A percentile compares a stretch with the other conserved stretches of the same genome.
phyloP scores from a whole-genome alignment of 2,797 vertebrate genomes.

The Linurgus olivaceus region DNA sequence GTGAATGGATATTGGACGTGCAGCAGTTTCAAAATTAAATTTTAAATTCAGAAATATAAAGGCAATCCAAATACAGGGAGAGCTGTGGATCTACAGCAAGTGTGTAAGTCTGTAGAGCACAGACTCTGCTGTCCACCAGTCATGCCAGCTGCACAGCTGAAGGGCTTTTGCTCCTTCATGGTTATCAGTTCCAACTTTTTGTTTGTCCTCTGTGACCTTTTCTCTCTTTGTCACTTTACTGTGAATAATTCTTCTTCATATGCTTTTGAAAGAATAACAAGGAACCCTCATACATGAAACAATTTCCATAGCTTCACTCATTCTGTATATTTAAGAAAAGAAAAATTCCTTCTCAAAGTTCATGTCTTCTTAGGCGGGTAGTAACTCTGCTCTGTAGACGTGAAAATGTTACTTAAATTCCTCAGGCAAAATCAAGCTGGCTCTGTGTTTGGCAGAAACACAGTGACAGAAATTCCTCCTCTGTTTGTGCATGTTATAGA shows the following conservation, averaged over 20 bases:
- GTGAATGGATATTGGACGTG: background rate
- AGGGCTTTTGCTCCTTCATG: background rate
- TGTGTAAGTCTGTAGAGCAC: background rate
- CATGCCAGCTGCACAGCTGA: background rate
- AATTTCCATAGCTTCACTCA: background rate
- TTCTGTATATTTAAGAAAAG: background rate
- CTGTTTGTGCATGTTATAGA: accelerated
- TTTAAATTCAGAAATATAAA: background rate
- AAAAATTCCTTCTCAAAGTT: background rate
- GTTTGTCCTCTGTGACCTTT: background rate
- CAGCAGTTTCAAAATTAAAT: background rate
- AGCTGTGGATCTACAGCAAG: background rate
- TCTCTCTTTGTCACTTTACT: background rate
- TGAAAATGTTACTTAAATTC: background rate
- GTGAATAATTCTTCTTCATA: background rate
- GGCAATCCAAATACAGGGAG: background rate
- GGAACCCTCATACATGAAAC: background rate
- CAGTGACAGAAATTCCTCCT: background rate
- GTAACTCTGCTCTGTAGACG: background rate
- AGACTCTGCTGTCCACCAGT: background rate
- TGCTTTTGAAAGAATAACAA: background rate
- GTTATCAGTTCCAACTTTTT: background rate
- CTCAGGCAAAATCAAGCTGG: background rate
- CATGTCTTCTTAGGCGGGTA: background rate
- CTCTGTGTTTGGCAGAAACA: background rate